phyloP scores from a whole-genome alignment of 2,113 vertebrate genomes.

The Halcyon malimbica region DNA sequence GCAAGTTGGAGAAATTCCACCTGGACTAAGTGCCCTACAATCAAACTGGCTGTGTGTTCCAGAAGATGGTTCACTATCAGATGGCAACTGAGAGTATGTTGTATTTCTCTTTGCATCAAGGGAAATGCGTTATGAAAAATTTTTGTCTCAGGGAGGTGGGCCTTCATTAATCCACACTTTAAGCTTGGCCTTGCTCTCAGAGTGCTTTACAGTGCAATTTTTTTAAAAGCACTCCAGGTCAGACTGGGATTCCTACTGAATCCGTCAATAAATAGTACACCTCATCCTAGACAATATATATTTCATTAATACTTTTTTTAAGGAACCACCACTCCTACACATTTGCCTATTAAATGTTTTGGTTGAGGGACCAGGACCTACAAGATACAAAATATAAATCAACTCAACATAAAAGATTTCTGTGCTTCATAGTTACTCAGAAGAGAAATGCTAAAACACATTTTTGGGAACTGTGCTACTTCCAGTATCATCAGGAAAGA shows the following conservation, averaged over 20 bases:
- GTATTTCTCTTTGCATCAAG: not conserved
- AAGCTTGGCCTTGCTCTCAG: not conserved
- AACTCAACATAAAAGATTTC: not conserved
- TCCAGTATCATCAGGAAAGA: not conserved
- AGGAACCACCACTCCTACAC: not conserved
- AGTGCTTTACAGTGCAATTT: not conserved
- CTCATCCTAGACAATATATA: not conserved
- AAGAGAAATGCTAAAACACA: not conserved
- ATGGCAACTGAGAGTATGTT: not conserved
- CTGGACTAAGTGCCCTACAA: not conserved
- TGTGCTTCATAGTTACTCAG: not conserved
- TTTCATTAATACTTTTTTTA: not conserved
- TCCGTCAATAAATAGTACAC: not conserved
- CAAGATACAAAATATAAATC: not conserved
- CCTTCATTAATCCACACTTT: not conserved
- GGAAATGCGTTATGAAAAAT: not conserved
- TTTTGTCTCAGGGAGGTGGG: not conserved
- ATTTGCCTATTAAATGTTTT: not conserved
- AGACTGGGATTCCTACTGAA: not conserved
- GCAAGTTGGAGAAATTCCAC: constrained; percentile 50
- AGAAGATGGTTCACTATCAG: not conserved
- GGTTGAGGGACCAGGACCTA: not conserved
- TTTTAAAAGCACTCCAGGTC: not conserved
- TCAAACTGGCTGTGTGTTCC: not conserved
- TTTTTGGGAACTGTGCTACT: not conserved